Evolutionary conservation across 2,888 invertebrate genomes (phyloP).

Genomic region (Neria commutata): DNA sequence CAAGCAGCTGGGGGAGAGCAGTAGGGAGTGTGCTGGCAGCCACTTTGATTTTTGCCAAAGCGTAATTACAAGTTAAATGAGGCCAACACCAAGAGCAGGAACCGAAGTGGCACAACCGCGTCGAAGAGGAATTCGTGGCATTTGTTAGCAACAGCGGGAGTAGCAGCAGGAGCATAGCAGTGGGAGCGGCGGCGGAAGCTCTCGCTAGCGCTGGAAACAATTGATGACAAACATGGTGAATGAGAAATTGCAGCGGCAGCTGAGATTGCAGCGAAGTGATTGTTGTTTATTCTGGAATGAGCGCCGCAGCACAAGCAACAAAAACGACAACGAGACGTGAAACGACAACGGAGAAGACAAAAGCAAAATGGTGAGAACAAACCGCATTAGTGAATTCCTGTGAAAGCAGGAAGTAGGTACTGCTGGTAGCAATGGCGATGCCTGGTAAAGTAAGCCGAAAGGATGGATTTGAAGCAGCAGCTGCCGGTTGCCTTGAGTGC

Average conservation of each 20-base stretch:
- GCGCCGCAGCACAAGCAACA: conserved; percentile 4
- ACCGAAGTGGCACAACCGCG: no score
- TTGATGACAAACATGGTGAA: conserved; percentile 4
- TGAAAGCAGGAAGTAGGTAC: conserved; percentile 1
- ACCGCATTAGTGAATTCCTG: conserved; percentile 43
- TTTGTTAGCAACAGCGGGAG: not conserved
- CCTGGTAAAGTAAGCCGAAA: not conserved
- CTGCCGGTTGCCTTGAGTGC: conserved; percentile 30
- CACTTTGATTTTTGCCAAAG: conserved; percentile 50
- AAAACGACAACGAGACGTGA: conserved; percentile 1
- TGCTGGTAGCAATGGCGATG: not conserved
- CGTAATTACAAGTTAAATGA: conserved; percentile 58
- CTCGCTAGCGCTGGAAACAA: not conserved
- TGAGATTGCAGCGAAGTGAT: not conserved
- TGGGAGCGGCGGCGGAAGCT: no score
- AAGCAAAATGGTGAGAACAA: conserved; percentile 34
- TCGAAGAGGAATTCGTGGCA: conserved; percentile 22
- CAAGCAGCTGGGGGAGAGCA: not conserved
- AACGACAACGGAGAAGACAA: not conserved
- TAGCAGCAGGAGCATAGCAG: no score
- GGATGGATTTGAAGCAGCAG: not conserved
- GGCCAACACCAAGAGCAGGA: conserved; percentile 51
- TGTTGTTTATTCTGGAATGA: not conserved
- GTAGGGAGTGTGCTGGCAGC: conserved; percentile 26
- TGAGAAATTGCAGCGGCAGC: conserved; percentile 1